phyloP scores from a whole-genome alignment of 1,140 invertebrate species.

The Hetaerina americana region DNA sequence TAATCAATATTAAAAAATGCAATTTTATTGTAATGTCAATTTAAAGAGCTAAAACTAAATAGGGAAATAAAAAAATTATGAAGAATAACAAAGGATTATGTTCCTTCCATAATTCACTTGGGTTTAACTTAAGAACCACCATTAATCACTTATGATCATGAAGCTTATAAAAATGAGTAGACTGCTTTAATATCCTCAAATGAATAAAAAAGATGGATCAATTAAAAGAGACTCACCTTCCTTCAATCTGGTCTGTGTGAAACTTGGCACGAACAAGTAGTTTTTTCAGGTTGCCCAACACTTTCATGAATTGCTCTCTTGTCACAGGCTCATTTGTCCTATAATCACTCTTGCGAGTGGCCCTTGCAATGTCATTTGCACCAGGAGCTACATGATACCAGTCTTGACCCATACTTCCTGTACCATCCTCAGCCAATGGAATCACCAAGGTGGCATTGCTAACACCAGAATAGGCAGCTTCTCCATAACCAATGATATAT shows the following conservation, averaged over 20 bases:
- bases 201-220: not conserved
- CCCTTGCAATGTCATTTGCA: constrained; percentile 41
- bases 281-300: constrained; percentile 64
- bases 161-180: not conserved
- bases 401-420: constrained; percentile 7
- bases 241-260: constrained; percentile 88
- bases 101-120: too few relatives aligned
- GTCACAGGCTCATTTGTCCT: constrained; percentile 35
- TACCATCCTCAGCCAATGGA: constrained; percentile 44
- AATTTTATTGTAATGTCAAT: too few relatives aligned
- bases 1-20: too few relatives aligned
- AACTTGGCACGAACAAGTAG: constrained; percentile 81
- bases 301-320: constrained; percentile 65
- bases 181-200: not conserved
- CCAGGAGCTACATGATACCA: constrained; percentile 60
- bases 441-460: constrained; percentile 43
- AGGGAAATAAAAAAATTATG: too few relatives aligned
- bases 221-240: constrained; percentile 42
- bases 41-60: too few relatives aligned
- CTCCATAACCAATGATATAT: constrained; percentile 50
- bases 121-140: too few relatives aligned
- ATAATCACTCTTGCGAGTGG: constrained; percentile 24
- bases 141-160: too few relatives aligned
- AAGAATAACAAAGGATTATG: too few relatives aligned
- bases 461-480: constrained; percentile 42